phyloP scores from a whole-genome alignment of 64 coral and sea anemone species.

The Dendronephthya gigantea region DNA sequence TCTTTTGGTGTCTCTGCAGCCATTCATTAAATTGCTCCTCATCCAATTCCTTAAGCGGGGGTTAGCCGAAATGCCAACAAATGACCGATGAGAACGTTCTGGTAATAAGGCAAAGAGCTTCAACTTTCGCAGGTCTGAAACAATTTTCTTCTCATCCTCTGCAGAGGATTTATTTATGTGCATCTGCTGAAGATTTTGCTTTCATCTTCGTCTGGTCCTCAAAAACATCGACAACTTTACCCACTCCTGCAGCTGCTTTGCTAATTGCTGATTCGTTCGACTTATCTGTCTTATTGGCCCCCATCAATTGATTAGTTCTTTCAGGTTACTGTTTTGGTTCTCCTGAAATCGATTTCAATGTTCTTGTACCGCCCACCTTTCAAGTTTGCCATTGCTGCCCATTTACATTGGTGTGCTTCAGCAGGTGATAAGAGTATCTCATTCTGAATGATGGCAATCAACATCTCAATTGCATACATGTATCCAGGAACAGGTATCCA shows the following conservation, averaged over 20 bases:
- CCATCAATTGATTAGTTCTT: slow-evolving; percentile 22
- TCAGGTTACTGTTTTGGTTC: slow-evolving; percentile 35
- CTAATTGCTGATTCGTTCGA: slow-evolving; percentile 3
- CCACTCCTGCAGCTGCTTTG: slow-evolving; percentile 14
- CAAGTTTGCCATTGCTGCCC: slow-evolving; percentile 30
- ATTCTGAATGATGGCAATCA: slow-evolving; percentile 31
- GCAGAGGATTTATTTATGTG: neutral
- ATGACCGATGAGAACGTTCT: slow-evolving; percentile 18
- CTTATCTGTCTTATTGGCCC: slow-evolving; percentile 33
- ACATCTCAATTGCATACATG: slow-evolving; percentile 48
- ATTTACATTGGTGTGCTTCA: slow-evolving; percentile 34
- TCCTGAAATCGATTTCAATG: slow-evolving; percentile 51
- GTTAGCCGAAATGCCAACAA: neutral
- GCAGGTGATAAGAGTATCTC: slow-evolving; percentile 22
- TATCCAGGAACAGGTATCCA: too few species aligned
- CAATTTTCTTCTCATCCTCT: slow-evolving; percentile 10
- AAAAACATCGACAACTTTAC: slow-evolving; percentile 24
- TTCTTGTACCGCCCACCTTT: slow-evolving; percentile 31
- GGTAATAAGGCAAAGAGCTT: slow-evolving; percentile 19
- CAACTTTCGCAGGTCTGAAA: slow-evolving; percentile 8
- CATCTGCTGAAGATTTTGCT: neutral
- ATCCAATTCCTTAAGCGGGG: neutral
- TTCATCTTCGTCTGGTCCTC: slow-evolving; percentile 24
- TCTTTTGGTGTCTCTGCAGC: neutral
- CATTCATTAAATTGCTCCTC: neutral